These are phyloP conservation scores for Strigamia transsilvanica DNA, from an alignment of 2,888 invertebrate species.

Conservation along the genomic window DNA sequence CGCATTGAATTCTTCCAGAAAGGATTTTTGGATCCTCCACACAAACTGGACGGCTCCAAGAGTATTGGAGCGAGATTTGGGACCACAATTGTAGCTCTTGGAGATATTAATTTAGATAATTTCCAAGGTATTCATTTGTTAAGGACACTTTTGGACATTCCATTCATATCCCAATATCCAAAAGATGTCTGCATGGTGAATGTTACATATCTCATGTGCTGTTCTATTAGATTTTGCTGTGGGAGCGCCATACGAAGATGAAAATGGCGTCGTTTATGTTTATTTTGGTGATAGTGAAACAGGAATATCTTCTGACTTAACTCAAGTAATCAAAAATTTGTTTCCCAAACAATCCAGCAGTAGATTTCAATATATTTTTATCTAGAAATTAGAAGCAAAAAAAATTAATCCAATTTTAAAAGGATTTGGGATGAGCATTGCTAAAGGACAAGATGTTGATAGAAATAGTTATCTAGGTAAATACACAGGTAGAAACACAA, in stretches of 20 bases:
- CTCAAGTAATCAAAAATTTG: background rate
- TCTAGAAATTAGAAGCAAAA: background rate
- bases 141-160: too few species aligned
- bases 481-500: background rate
- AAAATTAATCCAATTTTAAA: conserved; percentile 9
- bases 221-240: conserved; percentile 57
- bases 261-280: conserved; percentile 58
- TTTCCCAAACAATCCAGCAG: background rate
- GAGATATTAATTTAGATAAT: background rate
- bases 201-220: too few species aligned
- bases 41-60: background rate
- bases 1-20: background rate
- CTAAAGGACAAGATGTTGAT: conserved; percentile 17
- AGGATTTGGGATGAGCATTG: conserved; percentile 49
- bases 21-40: background rate
- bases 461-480: conserved; percentile 13
- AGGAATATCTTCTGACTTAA: background rate
- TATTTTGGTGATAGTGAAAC: conserved; percentile 56
- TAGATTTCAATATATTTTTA: background rate
- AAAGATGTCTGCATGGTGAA: too few species aligned
- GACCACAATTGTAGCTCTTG: background rate
- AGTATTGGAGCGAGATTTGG: conserved; percentile 39
- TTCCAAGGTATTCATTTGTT: too few species aligned
- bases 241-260: conserved; percentile 59
- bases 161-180: too few species aligned